Percentiles rank a stretch among this genome's conserved stretches.
These are phyloP conservation scores for Coptotermes formosanus DNA, from an alignment of 1,140 invertebrate species.

Conservation along the genomic window DNA sequence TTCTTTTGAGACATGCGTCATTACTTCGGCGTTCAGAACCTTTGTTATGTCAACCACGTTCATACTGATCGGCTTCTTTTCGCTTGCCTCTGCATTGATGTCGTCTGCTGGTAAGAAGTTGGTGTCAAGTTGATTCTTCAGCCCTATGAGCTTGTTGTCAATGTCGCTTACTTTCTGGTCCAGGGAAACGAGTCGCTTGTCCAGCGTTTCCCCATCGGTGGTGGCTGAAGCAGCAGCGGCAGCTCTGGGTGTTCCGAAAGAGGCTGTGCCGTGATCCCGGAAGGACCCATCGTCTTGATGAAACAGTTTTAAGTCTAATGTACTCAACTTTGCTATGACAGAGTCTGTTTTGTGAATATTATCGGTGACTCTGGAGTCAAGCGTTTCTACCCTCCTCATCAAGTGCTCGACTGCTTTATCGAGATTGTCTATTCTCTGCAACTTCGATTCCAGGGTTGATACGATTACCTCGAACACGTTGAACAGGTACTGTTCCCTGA, in stretches of 20 bases:
- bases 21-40: constrained; percentile 70
- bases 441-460: constrained; percentile 80
- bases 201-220: constrained; percentile 49
- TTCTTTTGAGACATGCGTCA: constrained; percentile 71
- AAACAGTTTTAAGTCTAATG: constrained; percentile 69
- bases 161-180: constrained; percentile 80
- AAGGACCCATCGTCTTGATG: constrained; percentile 47
- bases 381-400: constrained; percentile 74
- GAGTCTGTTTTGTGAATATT: constrained; percentile 82
- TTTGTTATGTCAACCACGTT: constrained; percentile 64
- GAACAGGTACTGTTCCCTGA: constrained; percentile 83
- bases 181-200: constrained; percentile 63
- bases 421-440: constrained; percentile 81
- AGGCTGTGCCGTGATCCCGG: constrained; percentile 40
- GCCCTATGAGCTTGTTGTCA: constrained; percentile 69
- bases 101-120: constrained; percentile 76
- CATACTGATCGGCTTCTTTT: constrained; percentile 77
- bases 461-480: constrained; percentile 86
- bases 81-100: constrained; percentile 79
- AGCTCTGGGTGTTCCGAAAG: constrained; percentile 41
- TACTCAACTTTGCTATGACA: constrained; percentile 70
- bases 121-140: constrained; percentile 78
- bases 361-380: constrained; percentile 75
- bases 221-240: constrained; percentile 37
- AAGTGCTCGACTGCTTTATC: constrained; percentile 82